Evolutionary conservation across 2,888 invertebrate species (phyloP).

Genomic region (Hirtodrosophila duncani): DNA sequence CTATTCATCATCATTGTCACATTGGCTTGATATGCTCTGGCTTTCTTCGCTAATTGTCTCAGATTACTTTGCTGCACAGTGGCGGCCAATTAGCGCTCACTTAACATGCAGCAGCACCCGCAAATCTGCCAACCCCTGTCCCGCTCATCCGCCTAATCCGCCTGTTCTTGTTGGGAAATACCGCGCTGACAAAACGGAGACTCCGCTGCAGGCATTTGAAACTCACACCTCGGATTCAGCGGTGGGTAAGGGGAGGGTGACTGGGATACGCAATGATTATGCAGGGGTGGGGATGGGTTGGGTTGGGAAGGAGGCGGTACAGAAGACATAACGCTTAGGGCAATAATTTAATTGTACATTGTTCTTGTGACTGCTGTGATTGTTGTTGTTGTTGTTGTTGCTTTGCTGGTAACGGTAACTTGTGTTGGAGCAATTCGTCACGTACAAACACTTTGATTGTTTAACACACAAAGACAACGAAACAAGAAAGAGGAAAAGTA

Average conservation of each 20-base stretch:
- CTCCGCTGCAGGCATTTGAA: slow-evolving; percentile 55
- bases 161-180: no score
- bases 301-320: background rate
- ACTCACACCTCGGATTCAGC: slow-evolving; percentile 60
- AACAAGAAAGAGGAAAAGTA: slow-evolving; percentile 8
- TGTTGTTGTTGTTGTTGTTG: slow-evolving; percentile 36
- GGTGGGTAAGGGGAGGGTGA: slow-evolving; percentile 10
- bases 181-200: no score
- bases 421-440: slow-evolving; percentile 78
- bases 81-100: no score
- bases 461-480: slow-evolving; percentile 42
- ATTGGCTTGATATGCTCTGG: no score
- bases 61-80: no score
- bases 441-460: slow-evolving; percentile 75
- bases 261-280: background rate
- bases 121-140: no score
- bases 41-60: no score
- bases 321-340: slow-evolving; percentile 42
- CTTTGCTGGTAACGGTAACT: slow-evolving; percentile 66
- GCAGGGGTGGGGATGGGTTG: background rate
- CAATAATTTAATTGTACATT: slow-evolving; percentile 57
- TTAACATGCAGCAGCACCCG: no score
- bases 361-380: slow-evolving; percentile 9
- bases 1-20: no score
- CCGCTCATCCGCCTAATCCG: no score